These are phyloP conservation scores for Pogonophryne albipinna DNA, from an alignment of 2,797 vertebrate species.

Conservation along the genomic window DNA sequence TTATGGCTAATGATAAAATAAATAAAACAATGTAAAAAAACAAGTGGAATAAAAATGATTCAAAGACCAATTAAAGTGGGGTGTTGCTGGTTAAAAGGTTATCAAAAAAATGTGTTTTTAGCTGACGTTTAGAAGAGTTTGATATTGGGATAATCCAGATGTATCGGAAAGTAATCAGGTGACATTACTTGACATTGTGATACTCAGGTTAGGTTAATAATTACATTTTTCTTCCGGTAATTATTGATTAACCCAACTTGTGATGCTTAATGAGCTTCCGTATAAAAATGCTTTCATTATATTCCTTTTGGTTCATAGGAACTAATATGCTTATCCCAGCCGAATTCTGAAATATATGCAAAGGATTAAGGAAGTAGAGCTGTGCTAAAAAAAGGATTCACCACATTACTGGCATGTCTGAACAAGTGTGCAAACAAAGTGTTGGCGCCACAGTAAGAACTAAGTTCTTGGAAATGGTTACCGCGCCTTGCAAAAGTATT, in stretches of 20 bases:
- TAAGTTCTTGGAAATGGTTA: constrained; percentile 17
- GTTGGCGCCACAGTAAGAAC: not conserved
- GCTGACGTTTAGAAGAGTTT: too few relatives aligned
- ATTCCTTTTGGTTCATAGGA: not conserved
- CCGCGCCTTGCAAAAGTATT: not conserved
- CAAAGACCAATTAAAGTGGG: too few relatives aligned
- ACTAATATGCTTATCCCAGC: not conserved
- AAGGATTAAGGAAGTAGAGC: not conserved
- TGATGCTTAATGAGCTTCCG: not conserved
- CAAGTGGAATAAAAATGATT: too few relatives aligned
- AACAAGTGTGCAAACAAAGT: constrained; percentile 11
- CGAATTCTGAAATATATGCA: not conserved
- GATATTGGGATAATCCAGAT: too few relatives aligned
- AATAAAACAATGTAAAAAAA: too few relatives aligned
- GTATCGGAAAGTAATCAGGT: too few relatives aligned
- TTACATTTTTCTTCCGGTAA: too few relatives aligned
- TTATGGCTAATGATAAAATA: too few relatives aligned
- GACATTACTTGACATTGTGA: too few relatives aligned
- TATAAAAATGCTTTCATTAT: not conserved
- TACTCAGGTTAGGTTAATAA: too few relatives aligned
- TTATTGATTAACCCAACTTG: not conserved
- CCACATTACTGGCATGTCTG: not conserved
- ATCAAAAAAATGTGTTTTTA: too few relatives aligned
- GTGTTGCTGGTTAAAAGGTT: too few relatives aligned
- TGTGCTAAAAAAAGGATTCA: not conserved